Conservation (phyloP, 2,113 vertebrate species). For the Stigmatopora argus region DNA sequence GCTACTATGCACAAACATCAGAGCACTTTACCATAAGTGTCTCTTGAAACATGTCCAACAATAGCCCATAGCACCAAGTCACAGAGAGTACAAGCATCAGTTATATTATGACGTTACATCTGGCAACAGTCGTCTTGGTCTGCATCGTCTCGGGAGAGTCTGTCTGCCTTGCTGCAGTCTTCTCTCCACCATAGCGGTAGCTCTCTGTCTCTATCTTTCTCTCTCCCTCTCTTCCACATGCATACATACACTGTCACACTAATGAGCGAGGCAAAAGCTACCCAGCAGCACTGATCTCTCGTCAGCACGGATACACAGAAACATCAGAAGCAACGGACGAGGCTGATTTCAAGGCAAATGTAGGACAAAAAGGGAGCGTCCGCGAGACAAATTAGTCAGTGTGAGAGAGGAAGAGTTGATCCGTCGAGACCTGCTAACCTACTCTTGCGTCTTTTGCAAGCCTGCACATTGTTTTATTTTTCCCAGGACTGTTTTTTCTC, state of each 20-base stretch:
- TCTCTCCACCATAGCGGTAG: slow-evolving; percentile 33
- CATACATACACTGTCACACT: slow-evolving; percentile 42
- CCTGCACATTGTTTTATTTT: slow-evolving; percentile 15
- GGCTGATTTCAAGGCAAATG: slow-evolving; percentile 28
- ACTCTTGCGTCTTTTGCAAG: slow-evolving; percentile 25
- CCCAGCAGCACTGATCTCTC: slow-evolving; percentile 39
- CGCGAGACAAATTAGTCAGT: slow-evolving; percentile 28
- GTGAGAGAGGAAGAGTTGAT: slow-evolving; percentile 11
- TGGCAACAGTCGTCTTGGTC: slow-evolving; percentile 37
- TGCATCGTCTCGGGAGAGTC: slow-evolving; percentile 38
- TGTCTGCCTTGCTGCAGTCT: slow-evolving; percentile 54
- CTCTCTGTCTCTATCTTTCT: slow-evolving; percentile 15
- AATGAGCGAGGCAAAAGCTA: slow-evolving; percentile 43
- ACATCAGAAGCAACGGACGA: slow-evolving; percentile 25
- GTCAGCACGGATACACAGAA: slow-evolving; percentile 34
- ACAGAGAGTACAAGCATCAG: slow-evolving; percentile 22
- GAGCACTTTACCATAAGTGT: neutral
- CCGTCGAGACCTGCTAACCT: neutral
- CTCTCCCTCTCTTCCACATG: slow-evolving; percentile 44
- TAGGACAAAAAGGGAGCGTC: slow-evolving; percentile 37
- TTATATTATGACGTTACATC: slow-evolving; percentile 19
- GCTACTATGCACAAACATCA: neutral
- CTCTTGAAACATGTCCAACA: neutral
- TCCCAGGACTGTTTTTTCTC: slow-evolving; percentile 15
- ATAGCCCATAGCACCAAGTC: neutral